Evolutionary conservation across 2,113 vertebrate species (phyloP).

Genomic region (Gymnorhina tibicen): DNA sequence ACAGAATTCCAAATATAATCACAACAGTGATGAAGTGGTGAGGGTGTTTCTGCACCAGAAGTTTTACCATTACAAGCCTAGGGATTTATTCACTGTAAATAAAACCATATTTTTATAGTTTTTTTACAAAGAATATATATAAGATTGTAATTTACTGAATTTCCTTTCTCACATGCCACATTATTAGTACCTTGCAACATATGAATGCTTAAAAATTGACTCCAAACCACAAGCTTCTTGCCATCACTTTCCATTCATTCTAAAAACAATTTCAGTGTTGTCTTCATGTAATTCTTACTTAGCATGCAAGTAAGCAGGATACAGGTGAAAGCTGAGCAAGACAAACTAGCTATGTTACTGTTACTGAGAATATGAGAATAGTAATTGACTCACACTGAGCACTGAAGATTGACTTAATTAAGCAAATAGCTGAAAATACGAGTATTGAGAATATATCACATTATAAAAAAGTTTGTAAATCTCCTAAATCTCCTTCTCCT

Average conservation of each 20-base stretch:
- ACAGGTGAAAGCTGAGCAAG: background rate
- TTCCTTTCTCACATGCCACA: background rate
- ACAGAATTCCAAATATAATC: background rate
- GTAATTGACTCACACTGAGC: background rate
- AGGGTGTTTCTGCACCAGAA: background rate
- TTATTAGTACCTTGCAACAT: background rate
- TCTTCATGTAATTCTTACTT: background rate
- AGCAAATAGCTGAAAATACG: background rate
- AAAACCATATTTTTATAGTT: background rate
- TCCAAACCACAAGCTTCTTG: background rate
- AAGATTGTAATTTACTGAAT: background rate
- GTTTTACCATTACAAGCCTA: background rate
- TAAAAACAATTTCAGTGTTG: background rate
- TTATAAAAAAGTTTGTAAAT: background rate
- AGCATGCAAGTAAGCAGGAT: background rate
- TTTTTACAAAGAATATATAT: background rate
- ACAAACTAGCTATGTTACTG: background rate
- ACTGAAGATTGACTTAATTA: background rate
- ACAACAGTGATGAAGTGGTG: background rate
- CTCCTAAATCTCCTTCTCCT: background rate
- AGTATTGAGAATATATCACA: background rate
- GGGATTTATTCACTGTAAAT: background rate
- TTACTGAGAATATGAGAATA: background rate
- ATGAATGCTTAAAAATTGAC: background rate
- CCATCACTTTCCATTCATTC: background rate